Percentiles rank a stretch among this genome's conserved stretches.
These are phyloP conservation scores for Pardalotus punctatus DNA, from an alignment of 2,113 vertebrate species.

Conservation along the genomic window DNA sequence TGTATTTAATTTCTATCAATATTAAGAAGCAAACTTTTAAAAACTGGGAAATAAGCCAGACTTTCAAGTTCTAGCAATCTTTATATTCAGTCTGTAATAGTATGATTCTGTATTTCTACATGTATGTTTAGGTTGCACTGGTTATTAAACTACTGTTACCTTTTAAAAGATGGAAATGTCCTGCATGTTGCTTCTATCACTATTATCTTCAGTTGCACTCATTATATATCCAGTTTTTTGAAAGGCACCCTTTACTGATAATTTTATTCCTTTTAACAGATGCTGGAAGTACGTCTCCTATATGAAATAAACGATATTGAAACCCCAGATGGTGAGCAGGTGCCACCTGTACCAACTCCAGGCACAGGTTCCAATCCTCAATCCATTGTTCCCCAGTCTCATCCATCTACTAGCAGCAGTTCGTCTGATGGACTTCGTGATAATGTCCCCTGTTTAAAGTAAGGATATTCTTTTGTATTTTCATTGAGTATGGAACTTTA, in stretches of 20 bases:
- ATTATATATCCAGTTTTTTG: neutral
- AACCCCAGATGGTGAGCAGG: conserved; percentile 91
- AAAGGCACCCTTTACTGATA: neutral
- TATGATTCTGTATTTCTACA: neutral
- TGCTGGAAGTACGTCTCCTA: conserved; percentile 92
- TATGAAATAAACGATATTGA: conserved; percentile 92
- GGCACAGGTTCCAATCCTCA: conserved; percentile 87
- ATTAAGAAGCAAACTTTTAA: neutral
- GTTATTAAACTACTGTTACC: neutral
- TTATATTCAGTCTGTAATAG: neutral
- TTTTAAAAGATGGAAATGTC: neutral
- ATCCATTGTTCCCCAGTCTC: conserved; percentile 86
- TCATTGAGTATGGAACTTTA: neutral
- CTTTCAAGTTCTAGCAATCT: neutral
- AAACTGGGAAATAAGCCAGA: neutral
- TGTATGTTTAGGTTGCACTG: neutral
- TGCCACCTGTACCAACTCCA: conserved; percentile 83
- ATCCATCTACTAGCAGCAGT: conserved; percentile 94
- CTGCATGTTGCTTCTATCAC: neutral
- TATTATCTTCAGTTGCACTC: neutral
- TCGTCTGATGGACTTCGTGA: conserved; percentile 92
- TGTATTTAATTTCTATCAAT: neutral
- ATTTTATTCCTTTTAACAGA: conserved; percentile 59
- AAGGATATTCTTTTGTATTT: conserved; percentile 24
- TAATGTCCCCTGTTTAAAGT: conserved; percentile 97